Evolutionary conservation across 2,113 vertebrate species (phyloP).

Genomic region (Megaceryle torquata): DNA sequence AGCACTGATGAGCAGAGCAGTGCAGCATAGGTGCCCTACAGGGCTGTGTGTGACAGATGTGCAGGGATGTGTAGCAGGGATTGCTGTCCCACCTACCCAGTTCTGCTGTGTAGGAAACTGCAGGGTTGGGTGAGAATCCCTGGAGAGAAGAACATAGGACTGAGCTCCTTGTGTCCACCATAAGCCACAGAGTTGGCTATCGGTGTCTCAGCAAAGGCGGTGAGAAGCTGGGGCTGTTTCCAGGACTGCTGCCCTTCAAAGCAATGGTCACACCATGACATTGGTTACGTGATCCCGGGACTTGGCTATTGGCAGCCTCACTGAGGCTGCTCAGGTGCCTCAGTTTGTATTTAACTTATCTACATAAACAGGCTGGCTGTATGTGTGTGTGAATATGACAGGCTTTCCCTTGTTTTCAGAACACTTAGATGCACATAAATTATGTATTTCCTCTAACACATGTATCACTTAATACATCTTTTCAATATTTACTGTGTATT

Average conservation of each 20-base stretch:
- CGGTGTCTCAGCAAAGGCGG: fast-evolving
- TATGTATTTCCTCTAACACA: background rate
- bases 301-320: background rate
- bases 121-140: background rate
- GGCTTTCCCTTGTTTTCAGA: background rate
- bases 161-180: background rate
- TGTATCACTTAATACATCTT: background rate
- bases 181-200: background rate
- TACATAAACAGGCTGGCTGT: background rate
- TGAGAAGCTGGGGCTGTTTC: background rate
- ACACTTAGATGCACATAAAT: background rate
- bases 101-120: background rate
- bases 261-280: background rate
- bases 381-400: background rate
- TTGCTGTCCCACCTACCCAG: background rate
- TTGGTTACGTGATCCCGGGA: background rate
- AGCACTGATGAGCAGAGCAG: background rate
- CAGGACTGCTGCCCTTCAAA: background rate
- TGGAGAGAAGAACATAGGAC: fast-evolving
- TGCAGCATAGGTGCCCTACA: fast-evolving
- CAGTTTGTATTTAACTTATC: background rate
- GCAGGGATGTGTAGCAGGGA: background rate
- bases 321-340: background rate
- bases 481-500: background rate
- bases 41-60: fast-evolving